Evolutionary conservation across 2,797 vertebrate species (phyloP).

Genomic region (Margarornis squamiger): DNA sequence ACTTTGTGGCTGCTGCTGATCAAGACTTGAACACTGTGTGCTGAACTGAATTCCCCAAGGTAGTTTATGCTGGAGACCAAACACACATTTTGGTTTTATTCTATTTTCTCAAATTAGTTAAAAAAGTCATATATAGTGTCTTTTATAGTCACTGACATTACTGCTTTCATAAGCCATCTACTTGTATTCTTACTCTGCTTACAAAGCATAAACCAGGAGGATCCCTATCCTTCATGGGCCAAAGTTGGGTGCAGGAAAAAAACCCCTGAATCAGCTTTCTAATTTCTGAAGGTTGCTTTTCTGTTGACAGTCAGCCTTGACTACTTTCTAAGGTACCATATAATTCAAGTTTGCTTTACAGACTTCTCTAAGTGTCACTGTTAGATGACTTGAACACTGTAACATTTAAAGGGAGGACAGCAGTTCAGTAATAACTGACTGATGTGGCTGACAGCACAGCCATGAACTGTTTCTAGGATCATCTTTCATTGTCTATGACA

Average conservation of each 20-base stretch:
- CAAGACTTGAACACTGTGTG: not conserved
- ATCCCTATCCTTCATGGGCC: not conserved
- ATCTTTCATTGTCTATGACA: not conserved
- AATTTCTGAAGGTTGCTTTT: not conserved
- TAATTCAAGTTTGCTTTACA: slow-evolving; percentile 7
- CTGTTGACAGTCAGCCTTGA: slow-evolving; percentile 18
- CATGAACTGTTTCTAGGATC: not conserved
- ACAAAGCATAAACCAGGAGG: not conserved
- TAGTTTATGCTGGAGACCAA: not conserved
- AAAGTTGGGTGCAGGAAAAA: not conserved
- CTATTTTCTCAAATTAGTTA: not conserved
- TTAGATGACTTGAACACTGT: not conserved
- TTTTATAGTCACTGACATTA: not conserved
- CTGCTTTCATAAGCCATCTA: not conserved
- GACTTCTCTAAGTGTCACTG: not conserved
- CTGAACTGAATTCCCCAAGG: not conserved
- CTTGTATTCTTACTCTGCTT: not conserved
- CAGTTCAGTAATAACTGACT: not conserved
- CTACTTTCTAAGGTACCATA: not conserved
- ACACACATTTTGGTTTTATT: not conserved
- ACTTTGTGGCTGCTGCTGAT: not conserved
- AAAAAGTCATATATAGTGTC: not conserved
- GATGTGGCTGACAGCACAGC: not conserved
- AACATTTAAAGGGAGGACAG: not conserved
- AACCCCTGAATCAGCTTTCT: not conserved